Evolutionary conservation across 2,888 invertebrate genomes (phyloP), one percentile per base, ranked within the genome.

Genomic region (Spicauda simplicius): DNA sequence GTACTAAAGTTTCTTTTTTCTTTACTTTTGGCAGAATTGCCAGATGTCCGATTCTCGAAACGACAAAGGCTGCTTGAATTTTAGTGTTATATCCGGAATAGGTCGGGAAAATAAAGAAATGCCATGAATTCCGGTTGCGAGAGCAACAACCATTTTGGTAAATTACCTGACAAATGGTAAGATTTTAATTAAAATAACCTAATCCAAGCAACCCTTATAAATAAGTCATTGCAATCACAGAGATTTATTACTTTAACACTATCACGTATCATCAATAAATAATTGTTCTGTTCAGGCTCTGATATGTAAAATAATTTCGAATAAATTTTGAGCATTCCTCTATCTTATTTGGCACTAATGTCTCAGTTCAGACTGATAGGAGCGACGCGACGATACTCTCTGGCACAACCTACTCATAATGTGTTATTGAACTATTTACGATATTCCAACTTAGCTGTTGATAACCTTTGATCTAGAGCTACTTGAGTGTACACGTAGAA

Each of bases 371-470:
- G 14, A 58, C 20, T 58, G 58, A 48, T 60, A 50, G 25, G 30
- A 20, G 45, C 45, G 54, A 25, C 33, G 16, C 50, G 20, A 54
- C 41, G 45, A 20, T 58, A 20, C 19, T 45, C 45, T 14, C 59
- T 59, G 45, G 54, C 20, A 54, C 54, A 54, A 54, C 14, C 18
- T 12, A 16, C 50, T 45, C n/a, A 59, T 50, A n/a, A 45, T 50
- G 50, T 50, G 30, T 62, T 54, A 54, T 41, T 62, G 61, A 54
- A 62, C 61, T 62, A 41, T 53, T 54, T 19, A 41, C 61, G 37
- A 62, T 41, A 54, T 20, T 48, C 50, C 50, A 60, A 60, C 45
- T 50, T 50, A 50, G 52, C 48, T 62, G 33, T 20, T 41, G 61
- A 62, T 62, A 62, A 62, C 61, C 53, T 62, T 14, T 41, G 41